These are phyloP conservation scores for Microcebus lehilahytsara DNA, from an alignment of 2,113 vertebrate genomes.

Conservation along the genomic window DNA sequence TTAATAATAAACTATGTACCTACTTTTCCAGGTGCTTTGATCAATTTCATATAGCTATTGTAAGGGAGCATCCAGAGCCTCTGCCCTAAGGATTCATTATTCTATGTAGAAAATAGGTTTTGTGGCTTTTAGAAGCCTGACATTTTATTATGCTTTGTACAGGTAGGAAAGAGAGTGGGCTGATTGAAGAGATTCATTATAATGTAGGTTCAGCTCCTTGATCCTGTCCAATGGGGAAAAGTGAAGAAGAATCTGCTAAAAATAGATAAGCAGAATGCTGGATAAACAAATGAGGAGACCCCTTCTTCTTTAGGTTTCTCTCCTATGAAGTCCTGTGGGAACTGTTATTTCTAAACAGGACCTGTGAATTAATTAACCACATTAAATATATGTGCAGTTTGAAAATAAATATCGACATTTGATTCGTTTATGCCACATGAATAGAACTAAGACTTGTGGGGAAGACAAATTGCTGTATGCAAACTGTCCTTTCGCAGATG, in stretches of 20 bases:
- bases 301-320: constrained; percentile 36
- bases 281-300: constrained; percentile 43
- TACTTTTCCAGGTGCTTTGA: neutral
- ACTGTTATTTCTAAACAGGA: constrained; percentile 50
- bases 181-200: constrained; percentile 61
- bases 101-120: constrained; percentile 12
- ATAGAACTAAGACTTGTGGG: neutral
- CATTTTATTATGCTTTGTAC: constrained; percentile 48
- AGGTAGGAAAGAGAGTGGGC: neutral
- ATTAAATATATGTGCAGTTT: constrained; percentile 35
- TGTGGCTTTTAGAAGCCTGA: constrained; percentile 9
- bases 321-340: neutral
- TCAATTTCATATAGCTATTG: neutral
- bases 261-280: constrained; percentile 56
- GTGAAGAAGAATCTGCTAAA: constrained; percentile 48
- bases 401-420: constrained; percentile 52
- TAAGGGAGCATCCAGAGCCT: neutral
- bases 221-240: constrained; percentile 25
- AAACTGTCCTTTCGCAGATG: neutral
- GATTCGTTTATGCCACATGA: neutral
- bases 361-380: constrained; percentile 56
- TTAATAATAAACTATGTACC: neutral
- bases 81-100: constrained; percentile 23
- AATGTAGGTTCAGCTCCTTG: constrained; percentile 24
- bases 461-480: neutral